Evolutionary conservation across 2,888 invertebrate species (phyloP), one percentile per base, ranked within the genome.

Genomic region (Hedya salicella): DNA sequence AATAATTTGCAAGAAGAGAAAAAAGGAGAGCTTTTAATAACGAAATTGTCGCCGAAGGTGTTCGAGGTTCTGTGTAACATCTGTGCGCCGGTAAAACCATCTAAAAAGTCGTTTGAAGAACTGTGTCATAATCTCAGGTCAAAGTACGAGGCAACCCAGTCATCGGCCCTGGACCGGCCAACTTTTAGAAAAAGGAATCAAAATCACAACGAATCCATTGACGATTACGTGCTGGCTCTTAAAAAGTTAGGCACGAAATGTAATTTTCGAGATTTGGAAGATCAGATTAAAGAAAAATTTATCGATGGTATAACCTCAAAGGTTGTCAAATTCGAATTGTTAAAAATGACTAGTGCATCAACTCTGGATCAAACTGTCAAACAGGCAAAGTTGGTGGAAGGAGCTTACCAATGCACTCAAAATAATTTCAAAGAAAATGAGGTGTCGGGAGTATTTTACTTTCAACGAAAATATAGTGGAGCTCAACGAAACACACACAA

Each of bases 131-230:
- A 17, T 19, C 46, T 46, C 0, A 19, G 32, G 9, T 32, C 32
- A 2, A 32, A 32, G 9, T 32, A 32, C 9, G 32, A 32, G 9
- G 2, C 32, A 9, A 32, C 9, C 9, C 32, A 32, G 32, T 32
- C 32, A 32, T 32, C 32, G 2, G 48, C 16, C 4, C 8, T 59
- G 14, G 59, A 59, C 1, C 16, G 48, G 1, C 48, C 32, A 5
- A 32, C 21, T 21, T 71, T 71, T 54, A 16, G 71, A 13, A 50
- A 17, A n/a, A 8, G 68, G 19, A 66, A 68, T 6, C 71, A 71
- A 40, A 5, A 30, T 13, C 48, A 25, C 2, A 48, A 16, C 1
- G 69, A 71, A 52, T 63, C 17, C 11, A 59, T 71, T 9, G 64
- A 68, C 36, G 63, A 69, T 1, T 70, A 70, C 52, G 44, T 71